Conservation (phyloP, 2,113 vertebrate species). For the Indri indri region DNA sequence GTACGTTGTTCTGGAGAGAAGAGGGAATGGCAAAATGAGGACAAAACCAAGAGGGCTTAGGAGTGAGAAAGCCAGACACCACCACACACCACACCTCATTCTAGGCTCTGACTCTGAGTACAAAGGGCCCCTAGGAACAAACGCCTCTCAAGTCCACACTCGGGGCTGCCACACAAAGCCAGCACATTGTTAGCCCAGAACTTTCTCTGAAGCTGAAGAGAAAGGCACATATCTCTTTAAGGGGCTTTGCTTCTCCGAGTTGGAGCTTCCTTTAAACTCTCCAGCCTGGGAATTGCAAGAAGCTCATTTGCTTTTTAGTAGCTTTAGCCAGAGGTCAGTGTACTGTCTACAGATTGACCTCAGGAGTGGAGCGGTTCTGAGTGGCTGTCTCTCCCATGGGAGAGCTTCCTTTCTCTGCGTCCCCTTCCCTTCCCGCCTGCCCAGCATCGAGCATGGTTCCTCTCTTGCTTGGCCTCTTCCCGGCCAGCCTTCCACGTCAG, state of each 20-base stretch:
- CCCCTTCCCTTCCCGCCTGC: background rate
- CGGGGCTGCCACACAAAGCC: background rate
- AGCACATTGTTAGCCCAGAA: background rate
- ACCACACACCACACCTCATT: background rate
- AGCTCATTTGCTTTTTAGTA: background rate
- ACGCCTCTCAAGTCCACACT: background rate
- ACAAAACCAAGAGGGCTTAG: background rate
- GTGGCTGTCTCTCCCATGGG: rapidly evolving
- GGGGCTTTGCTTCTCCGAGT: background rate
- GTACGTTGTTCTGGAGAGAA: background rate
- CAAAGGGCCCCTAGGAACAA: background rate
- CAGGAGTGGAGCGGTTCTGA: background rate
- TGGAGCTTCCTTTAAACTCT: background rate
- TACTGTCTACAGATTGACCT: background rate
- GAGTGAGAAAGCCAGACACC: background rate
- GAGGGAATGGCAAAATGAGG: background rate
- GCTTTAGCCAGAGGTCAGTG: background rate
- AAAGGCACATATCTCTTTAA: background rate
- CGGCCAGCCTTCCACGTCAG: background rate
- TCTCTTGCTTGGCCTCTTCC: background rate
- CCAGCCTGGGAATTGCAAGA: background rate
- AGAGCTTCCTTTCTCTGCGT: background rate
- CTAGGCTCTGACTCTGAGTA: background rate
- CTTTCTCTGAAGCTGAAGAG: background rate
- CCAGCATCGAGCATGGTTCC: rapidly evolving